Percentiles rank a stretch among this genome's conserved stretches.
These are phyloP conservation scores for Calliphora vicina DNA, from an alignment of 1,140 invertebrate species.

Conservation along the genomic window DNA sequence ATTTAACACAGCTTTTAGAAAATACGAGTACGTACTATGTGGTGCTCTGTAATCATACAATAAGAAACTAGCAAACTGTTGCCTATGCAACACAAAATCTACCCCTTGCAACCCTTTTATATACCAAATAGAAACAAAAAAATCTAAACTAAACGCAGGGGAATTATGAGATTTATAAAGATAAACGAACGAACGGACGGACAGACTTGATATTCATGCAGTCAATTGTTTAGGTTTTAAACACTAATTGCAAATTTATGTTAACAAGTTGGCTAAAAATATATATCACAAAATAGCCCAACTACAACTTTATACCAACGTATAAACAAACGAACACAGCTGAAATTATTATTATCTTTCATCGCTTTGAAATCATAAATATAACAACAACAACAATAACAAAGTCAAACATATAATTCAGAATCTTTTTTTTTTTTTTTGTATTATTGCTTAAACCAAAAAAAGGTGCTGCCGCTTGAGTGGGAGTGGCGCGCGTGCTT, in stretches of 20 bases:
- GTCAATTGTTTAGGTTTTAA: slow-evolving; percentile 19
- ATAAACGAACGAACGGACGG: background rate
- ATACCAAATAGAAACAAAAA: background rate
- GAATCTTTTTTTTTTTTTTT: background rate
- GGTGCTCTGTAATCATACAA: background rate
- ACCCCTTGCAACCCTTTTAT: background rate
- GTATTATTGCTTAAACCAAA: background rate
- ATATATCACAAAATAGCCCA: background rate
- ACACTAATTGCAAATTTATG: slow-evolving; percentile 36
- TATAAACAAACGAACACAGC: background rate
- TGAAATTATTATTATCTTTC: slow-evolving; percentile 28
- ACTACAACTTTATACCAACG: background rate
- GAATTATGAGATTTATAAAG: background rate
- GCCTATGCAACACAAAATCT: background rate
- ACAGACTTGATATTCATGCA: background rate
- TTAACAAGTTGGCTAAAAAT: slow-evolving; percentile 26
- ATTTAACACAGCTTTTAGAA: background rate
- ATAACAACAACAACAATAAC: background rate
- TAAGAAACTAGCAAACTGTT: background rate
- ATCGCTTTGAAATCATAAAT: slow-evolving; percentile 35
- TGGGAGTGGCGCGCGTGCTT: slow-evolving; percentile 23
- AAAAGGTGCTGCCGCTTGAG: slow-evolving; percentile 22
- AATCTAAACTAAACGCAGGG: background rate
- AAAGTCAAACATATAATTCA: slow-evolving; percentile 16
- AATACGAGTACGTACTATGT: background rate